Evolutionary conservation across 64 coral and sea anemone species (phyloP).

Genomic region (Actinia tenebrosa): DNA sequence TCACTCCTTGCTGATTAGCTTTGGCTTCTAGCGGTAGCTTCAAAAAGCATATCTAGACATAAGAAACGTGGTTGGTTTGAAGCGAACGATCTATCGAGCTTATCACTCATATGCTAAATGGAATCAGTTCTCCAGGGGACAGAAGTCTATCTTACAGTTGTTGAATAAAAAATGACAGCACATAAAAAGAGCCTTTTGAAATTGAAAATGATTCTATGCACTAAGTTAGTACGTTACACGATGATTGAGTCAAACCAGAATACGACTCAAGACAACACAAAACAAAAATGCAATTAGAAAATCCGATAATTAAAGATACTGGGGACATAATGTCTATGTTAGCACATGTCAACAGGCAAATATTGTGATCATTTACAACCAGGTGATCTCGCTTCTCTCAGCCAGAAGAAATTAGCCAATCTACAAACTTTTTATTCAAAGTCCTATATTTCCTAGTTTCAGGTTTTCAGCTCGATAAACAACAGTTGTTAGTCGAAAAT

Average conservation of each 20-base stretch:
- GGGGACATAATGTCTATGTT: background rate
- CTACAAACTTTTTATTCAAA: too few relatives aligned
- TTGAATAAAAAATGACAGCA: background rate
- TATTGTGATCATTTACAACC: too few relatives aligned
- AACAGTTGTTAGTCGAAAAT: too few relatives aligned
- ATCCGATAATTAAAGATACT: background rate
- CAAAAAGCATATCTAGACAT: background rate
- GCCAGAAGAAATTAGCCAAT: too few relatives aligned
- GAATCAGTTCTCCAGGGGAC: background rate
- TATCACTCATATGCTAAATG: background rate
- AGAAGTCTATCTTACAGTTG: constrained; percentile 4
- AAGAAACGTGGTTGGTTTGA: background rate
- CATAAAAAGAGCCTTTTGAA: background rate
- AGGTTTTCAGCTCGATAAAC: too few relatives aligned
- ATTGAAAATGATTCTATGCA: background rate
- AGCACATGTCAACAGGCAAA: background rate
- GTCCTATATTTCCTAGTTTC: too few relatives aligned
- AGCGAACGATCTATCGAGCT: background rate
- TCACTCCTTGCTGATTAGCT: background rate
- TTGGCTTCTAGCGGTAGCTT: background rate
- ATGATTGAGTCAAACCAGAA: background rate
- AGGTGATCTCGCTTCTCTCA: too few relatives aligned
- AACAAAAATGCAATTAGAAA: background rate
- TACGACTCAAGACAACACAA: background rate
- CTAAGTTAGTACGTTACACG: background rate